Percentiles rank a stretch among this genome's conserved stretches.
Evolutionary conservation across 2,113 vertebrate species (phyloP).

Genomic region (Colistium nudipinnis): DNA sequence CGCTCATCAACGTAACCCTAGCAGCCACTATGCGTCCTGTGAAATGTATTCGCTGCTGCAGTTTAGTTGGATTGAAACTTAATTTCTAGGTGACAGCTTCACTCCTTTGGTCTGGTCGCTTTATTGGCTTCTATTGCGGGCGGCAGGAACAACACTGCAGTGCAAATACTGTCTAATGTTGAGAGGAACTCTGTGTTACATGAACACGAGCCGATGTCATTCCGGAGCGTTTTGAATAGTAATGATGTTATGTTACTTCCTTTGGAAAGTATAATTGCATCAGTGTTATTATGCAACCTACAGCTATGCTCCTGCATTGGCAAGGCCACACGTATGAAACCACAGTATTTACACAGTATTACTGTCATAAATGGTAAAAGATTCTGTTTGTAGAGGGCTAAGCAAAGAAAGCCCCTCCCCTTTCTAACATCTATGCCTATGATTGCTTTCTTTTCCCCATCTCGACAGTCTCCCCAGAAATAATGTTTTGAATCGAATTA

Average conservation of each 20-base stretch:
- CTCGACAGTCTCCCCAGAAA: conserved; percentile 34
- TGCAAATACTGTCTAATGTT: not conserved
- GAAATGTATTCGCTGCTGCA: not conserved
- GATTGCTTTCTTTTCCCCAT: conserved; percentile 35
- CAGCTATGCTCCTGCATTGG: not conserved
- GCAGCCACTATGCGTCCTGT: not conserved
- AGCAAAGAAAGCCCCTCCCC: conserved; percentile 22
- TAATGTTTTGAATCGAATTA: conserved; percentile 47
- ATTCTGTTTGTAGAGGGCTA: conserved; percentile 5
- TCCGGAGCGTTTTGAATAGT: not conserved
- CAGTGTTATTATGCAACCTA: conserved; percentile 18
- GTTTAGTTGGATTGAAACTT: not conserved
- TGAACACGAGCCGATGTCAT: conserved; percentile 19
- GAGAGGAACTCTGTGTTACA: not conserved
- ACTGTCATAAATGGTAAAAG: conserved; percentile 23
- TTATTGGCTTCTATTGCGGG: not conserved
- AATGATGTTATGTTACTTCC: conserved; percentile 1
- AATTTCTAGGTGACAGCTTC: not conserved
- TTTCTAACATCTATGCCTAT: conserved; percentile 35
- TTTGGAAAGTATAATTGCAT: conserved; percentile 12
- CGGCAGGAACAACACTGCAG: not conserved
- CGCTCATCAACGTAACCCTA: not conserved
- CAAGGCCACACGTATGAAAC: conserved; percentile 2
- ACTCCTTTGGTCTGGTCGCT: not conserved
- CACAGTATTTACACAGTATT: not conserved